These are phyloP conservation scores for Apeltes quadracus DNA, from an alignment of 2,113 vertebrate genomes.

Conservation along the genomic window DNA sequence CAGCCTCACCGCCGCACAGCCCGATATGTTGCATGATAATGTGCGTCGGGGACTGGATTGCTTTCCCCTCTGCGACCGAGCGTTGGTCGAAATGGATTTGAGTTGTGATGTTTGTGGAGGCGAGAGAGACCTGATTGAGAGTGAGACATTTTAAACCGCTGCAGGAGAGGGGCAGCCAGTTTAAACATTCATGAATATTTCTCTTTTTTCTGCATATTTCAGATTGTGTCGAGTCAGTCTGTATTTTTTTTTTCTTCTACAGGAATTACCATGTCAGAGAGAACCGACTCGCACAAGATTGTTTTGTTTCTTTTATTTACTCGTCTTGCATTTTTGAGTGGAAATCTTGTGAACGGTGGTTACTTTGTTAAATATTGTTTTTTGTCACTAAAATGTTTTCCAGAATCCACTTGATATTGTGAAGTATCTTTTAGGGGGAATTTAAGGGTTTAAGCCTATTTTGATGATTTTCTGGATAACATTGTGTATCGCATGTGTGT, in stretches of 20 bases:
- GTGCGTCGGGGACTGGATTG: conserved; percentile 14
- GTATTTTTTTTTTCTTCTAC: conserved; percentile 5
- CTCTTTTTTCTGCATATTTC: conserved; percentile 32
- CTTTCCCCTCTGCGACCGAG: background rate
- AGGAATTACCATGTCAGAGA: background rate
- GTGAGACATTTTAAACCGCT: conserved; percentile 6
- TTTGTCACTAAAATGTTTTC: background rate
- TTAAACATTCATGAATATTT: conserved; percentile 43
- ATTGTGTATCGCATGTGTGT: background rate
- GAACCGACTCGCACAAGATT: background rate
- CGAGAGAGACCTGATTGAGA: background rate
- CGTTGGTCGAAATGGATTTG: conserved; percentile 35
- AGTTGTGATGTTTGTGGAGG: conserved; percentile 9
- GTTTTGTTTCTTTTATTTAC: background rate
- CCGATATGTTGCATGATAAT: conserved; percentile 6
- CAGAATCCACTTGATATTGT: background rate
- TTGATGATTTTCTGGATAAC: background rate
- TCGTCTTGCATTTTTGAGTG: background rate
- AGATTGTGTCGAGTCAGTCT: conserved; percentile 12
- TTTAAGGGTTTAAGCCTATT: background rate
- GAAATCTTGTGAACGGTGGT: background rate
- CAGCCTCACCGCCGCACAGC: background rate
- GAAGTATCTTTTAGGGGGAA: too few relatives aligned
- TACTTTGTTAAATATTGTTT: background rate
- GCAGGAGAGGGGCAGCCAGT: background rate